These are phyloP conservation scores for Limulus polyphemus DNA, from an alignment of 2,888 invertebrate species.

Conservation along the genomic window DNA sequence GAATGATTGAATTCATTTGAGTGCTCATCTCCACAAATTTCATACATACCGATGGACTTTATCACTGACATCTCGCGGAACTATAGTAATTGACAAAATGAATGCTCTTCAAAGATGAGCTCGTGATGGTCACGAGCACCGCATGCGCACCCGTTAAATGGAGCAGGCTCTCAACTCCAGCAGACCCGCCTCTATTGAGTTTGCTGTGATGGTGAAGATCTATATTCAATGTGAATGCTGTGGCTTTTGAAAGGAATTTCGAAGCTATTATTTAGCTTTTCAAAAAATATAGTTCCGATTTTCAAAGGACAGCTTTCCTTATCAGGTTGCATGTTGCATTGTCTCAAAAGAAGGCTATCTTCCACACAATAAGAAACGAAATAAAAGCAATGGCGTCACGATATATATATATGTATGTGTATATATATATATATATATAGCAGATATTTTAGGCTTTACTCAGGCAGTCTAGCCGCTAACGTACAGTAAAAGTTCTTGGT, in stretches of 20 bases:
- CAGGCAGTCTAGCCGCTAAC: too few relatives aligned
- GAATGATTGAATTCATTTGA: too few relatives aligned
- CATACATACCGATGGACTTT: conserved; percentile 7
- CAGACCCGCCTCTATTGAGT: too few relatives aligned
- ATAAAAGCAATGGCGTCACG: conserved; percentile 5
- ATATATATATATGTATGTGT: too few relatives aligned
- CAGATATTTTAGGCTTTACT: too few relatives aligned
- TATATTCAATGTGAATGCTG: too few relatives aligned
- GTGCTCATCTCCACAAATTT: conserved; percentile 5
- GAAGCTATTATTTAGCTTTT: conserved; percentile 17
- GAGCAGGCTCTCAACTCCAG: too few relatives aligned
- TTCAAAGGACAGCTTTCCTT: conserved; percentile 17
- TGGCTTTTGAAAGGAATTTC: conserved; percentile 15
- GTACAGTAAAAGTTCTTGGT: too few relatives aligned
- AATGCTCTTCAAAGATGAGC: conserved; percentile 16
- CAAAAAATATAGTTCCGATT: conserved; percentile 18
- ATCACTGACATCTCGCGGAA: conserved; percentile 13
- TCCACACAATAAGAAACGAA: conserved; percentile 10
- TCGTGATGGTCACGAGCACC: conserved; percentile 5
- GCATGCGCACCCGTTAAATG: too few relatives aligned
- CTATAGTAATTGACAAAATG: conserved; percentile 20
- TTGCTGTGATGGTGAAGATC: too few relatives aligned
- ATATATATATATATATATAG: too few relatives aligned
- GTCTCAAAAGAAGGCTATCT: conserved; percentile 17
- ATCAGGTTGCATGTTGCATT: conserved; percentile 22